A percentile compares a stretch with the other conserved stretches of the same genome.
These are phyloP conservation scores for Rhipidura dahli DNA, from an alignment of 2,113 vertebrate genomes.

Conservation along the genomic window DNA sequence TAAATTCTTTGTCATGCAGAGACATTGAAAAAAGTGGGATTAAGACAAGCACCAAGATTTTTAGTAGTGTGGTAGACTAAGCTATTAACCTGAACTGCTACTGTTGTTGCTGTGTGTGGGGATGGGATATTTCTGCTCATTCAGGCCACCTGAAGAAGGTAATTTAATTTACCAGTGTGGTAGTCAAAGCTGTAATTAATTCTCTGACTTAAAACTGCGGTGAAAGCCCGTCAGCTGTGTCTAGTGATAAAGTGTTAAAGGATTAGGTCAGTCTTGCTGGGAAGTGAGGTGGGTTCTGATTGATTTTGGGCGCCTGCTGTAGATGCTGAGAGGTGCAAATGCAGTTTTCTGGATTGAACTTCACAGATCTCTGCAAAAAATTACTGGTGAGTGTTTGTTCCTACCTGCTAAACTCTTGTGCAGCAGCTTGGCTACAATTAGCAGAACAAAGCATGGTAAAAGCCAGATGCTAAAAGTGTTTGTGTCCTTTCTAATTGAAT, in stretches of 20 bases:
- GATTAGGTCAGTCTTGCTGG: not conserved
- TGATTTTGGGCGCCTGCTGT: rapidly evolving
- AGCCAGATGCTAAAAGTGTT: not conserved
- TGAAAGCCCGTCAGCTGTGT: not conserved
- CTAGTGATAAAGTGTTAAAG: not conserved
- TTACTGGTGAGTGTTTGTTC: not conserved
- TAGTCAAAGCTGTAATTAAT: not conserved
- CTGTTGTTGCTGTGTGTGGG: not conserved
- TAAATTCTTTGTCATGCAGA: not conserved
- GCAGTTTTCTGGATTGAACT: not conserved
- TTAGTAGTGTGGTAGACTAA: not conserved
- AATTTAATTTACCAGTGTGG: not conserved
- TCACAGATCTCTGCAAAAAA: not conserved
- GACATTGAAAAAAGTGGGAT: not conserved
- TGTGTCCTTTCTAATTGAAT: not conserved
- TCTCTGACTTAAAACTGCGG: not conserved
- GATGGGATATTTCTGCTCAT: not conserved
- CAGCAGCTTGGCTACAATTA: not conserved
- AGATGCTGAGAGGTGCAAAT: not conserved
- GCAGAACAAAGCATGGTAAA: not conserved
- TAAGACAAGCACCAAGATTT: not conserved
- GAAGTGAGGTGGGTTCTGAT: rapidly evolving
- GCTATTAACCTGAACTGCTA: not conserved
- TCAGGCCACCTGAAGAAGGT: not conserved
- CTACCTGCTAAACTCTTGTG: not conserved